Evolutionary conservation across 2,888 invertebrate species (phyloP).

Genomic region (Drosophila pegasa): DNA sequence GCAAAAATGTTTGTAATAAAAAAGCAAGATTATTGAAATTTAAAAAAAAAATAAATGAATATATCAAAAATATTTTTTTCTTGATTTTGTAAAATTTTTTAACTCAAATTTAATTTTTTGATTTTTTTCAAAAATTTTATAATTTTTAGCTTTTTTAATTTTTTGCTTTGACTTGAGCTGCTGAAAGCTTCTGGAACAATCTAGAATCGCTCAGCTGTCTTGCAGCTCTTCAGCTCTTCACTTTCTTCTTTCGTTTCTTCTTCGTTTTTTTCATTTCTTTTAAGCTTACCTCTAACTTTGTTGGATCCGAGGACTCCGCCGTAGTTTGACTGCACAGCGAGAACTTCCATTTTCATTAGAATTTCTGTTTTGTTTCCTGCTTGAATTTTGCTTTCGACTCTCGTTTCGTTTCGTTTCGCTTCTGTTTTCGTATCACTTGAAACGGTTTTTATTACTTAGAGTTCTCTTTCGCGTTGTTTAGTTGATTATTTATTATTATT

Average conservation of each 20-base stretch:
- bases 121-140: neutral
- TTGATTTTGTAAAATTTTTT: neutral
- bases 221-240: neutral
- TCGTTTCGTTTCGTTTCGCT: slow-evolving; percentile 29
- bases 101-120: neutral
- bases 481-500: slow-evolving; percentile 42
- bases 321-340: slow-evolving; percentile 72
- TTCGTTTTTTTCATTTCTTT: neutral
- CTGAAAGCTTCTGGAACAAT: slow-evolving; percentile 13
- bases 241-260: neutral
- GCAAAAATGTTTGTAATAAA: slow-evolving; percentile 20
- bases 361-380: slow-evolving; percentile 23
- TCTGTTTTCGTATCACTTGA: slow-evolving; percentile 64
- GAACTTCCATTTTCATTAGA: slow-evolving; percentile 78
- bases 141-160: neutral
- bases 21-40: neutral
- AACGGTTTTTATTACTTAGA: slow-evolving; percentile 55
- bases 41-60: neutral
- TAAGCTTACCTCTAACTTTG: slow-evolving; percentile 78
- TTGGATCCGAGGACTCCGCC: slow-evolving; percentile 73
- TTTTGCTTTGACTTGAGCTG: neutral
- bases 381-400: slow-evolving; percentile 27
- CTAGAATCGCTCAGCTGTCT: neutral
- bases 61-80: neutral
- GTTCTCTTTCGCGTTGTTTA: slow-evolving; percentile 32